phyloP scores from a whole-genome alignment of 2,113 vertebrate species.

The Melanerpes aurifrons region DNA sequence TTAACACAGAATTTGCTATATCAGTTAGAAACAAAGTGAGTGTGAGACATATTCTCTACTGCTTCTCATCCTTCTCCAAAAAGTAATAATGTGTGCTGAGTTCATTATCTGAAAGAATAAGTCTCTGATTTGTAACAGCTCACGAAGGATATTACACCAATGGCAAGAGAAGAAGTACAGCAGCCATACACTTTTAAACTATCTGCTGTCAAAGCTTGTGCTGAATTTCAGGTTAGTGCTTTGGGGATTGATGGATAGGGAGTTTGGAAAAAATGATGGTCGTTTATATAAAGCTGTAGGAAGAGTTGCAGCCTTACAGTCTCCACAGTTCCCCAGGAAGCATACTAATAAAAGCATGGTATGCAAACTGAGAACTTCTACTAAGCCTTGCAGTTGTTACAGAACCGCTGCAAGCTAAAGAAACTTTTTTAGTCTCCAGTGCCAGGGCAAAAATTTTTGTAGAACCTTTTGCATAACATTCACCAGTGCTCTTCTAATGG shows the following conservation, averaged over 20 bases:
- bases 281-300: background rate
- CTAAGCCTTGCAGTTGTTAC: background rate
- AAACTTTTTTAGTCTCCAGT: background rate
- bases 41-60: conserved; percentile 40
- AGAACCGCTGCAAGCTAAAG: background rate
- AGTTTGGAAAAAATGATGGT: conserved; percentile 5
- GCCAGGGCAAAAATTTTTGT: background rate
- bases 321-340: background rate
- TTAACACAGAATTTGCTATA: conserved; percentile 42
- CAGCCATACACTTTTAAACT: background rate
- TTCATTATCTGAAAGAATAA: background rate
- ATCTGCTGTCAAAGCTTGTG: background rate
- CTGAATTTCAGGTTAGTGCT: background rate
- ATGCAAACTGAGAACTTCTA: background rate
- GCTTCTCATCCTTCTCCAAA: background rate
- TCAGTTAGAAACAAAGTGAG: conserved; percentile 58
- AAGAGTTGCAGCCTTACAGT: background rate
- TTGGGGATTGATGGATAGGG: background rate
- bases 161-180: background rate
- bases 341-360: background rate
- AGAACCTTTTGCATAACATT: background rate
- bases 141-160: background rate
- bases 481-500: background rate
- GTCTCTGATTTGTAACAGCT: background rate
- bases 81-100: conserved; percentile 23